A percentile compares a stretch with the other conserved stretches of the same genome.
These are phyloP conservation scores for Phylloscopus whistleri DNA, from an alignment of 2,113 vertebrate species.

Conservation along the genomic window DNA sequence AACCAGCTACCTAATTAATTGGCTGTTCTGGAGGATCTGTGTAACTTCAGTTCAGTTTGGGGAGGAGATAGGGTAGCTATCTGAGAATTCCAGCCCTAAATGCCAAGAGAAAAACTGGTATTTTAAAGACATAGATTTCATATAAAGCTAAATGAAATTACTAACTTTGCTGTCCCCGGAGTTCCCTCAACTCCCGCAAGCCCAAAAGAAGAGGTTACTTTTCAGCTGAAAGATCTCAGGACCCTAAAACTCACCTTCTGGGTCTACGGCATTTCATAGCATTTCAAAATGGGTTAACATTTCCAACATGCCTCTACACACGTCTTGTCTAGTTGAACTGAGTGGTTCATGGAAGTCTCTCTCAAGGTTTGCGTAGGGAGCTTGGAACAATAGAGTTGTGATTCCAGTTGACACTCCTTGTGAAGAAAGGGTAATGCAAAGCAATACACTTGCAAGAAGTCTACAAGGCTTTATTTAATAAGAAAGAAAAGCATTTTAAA, in stretches of 20 bases:
- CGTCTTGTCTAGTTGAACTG: not conserved
- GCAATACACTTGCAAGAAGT: not conserved
- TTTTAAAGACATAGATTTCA: not conserved
- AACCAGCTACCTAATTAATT: not conserved
- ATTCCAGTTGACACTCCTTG: not conserved
- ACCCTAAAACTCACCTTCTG: not conserved
- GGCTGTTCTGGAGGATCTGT: not conserved
- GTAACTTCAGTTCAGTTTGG: not conserved
- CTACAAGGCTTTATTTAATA: not conserved
- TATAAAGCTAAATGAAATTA: not conserved
- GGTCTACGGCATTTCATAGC: not conserved
- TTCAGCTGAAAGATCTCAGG: not conserved
- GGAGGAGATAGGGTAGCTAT: not conserved
- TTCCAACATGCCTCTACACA: not conserved
- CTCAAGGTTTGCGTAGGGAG: not conserved
- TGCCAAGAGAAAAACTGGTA: not conserved
- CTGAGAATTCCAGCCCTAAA: not conserved
- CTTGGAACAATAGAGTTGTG: not conserved
- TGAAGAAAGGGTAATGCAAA: not conserved
- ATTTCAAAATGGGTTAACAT: not conserved
- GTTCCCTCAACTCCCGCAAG: not conserved
- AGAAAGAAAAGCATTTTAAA: not conserved
- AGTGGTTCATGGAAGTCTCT: not conserved
- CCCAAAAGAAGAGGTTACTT: not conserved
- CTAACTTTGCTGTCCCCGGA: not conserved